Evolutionary conservation across 2,797 vertebrate species (phyloP), one percentile per base, ranked within the genome.

Genomic region (Scolopax bukidnonensis): DNA sequence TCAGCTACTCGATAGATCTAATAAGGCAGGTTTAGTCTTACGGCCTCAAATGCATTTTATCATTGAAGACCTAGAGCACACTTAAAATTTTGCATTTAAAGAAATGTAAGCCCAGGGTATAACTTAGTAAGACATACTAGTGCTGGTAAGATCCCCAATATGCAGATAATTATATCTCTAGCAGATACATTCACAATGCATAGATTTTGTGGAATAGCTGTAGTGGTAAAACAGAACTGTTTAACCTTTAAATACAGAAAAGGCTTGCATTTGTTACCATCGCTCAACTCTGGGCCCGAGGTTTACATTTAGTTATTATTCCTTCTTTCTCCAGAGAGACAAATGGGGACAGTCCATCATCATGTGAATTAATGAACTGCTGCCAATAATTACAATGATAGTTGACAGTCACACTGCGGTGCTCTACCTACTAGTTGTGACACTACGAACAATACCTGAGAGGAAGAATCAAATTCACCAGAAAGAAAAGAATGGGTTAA

Each of bases 351-450:
- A 95, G 81, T 54, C 86, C 71, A 84, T 85, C 91, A 85, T 75
- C 53, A n/a, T 8, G 38, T 94, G 96, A 92, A 96, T 96, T 96
- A 93, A 96, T 92, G 90, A 96, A 95, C 67, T 10, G 2, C 74
- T 83, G 68, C 84, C 86, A 92, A 96, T 97, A 95, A 96, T 94
- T 97, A 97, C 89, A 93, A 74, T 90, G 84, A 79, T 70, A 73
- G 84, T 47, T 94, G 92, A 94, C 95, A 92, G 89, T 90, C 79
- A 90, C 76, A 47, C 48, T 61, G 79, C 63, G 68, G 47, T 40
- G 82, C 48, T 90, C 78, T 91, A 67, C 63, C 85, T 91, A 43
- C 47, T 50, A 17, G 3, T 85, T 0, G 0, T 84, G 71, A 82
- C 67, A 59, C 74, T 57, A 65, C 0, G 8, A 91, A 74, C 63